Base-by-base conservation (phyloP, 2,113 vertebrate genomes). In the Pedionomus torquatus region DNA sequence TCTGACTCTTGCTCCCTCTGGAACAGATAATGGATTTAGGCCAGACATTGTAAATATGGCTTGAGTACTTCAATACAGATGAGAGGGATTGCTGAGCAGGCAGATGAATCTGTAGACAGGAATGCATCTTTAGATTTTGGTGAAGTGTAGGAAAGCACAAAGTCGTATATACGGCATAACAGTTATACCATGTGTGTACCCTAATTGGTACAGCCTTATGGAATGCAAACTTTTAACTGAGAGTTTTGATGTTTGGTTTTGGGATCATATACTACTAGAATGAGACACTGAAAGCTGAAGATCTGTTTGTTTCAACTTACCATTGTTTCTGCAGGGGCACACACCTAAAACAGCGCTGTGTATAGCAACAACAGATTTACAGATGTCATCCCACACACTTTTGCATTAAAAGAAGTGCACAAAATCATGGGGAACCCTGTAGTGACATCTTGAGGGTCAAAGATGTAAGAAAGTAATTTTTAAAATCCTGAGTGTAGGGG, bases 321-420 rank as follows among this genome's bases (percentile, higher is more conserved):
- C 3, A 20, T 7, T 57, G 7, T 57, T 69, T 90, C 43, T 63
- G 11, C 43, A 44, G 39, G 43, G 6, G 8, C 1, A 0, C 17
- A 13, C 30, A 33, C 23, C 13, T 63, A 39, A 78, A 71, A 16
- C 43, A 0, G 0, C 19, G 49, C 10, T 18, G 2, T n/a, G 11
- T 51, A 3, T 19, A 55, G 19, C 44, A 90, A 28, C 15, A 28
- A n/a, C n/a, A 74, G 41, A 17, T 83, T 69, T 80, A 35, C 28
- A 44, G 44, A 5, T 57, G 31, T 13, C 10, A 44, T 60, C 13
- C 20, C 4, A 15, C 33, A n/a, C 0, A 2, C 18, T n/a, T 71
- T 30, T 63, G 26, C 61, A 4, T n/a, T 58, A 26, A 25, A 35
- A 35, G 25, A 30, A 3, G 5, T 52, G 21, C 24, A 46, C 17